Percentiles rank a stretch among this genome's conserved stretches.
phyloP scores from a whole-genome alignment of 2,888 invertebrate species.

The Ennomos erosarius region DNA sequence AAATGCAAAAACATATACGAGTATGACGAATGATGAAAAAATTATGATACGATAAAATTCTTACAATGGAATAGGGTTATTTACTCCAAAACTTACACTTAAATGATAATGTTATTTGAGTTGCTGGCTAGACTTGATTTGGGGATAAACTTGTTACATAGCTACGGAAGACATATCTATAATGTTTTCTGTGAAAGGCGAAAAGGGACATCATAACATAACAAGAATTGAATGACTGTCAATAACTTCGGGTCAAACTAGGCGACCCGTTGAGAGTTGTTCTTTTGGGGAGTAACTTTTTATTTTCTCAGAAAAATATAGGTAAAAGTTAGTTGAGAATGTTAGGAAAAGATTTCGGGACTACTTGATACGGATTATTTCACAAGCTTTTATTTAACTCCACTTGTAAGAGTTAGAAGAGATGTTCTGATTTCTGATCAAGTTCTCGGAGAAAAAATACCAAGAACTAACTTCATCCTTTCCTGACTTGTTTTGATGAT shows the following conservation, averaged over 20 bases:
- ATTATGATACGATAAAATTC: no score
- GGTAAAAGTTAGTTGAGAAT: slow-evolving; percentile 33
- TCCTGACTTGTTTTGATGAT: neutral
- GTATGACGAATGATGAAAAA: no score
- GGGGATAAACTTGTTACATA: slow-evolving; percentile 17
- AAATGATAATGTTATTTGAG: slow-evolving; percentile 1
- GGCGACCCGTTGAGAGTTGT: slow-evolving; percentile 37
- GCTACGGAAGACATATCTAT: slow-evolving; percentile 12
- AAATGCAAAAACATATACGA: neutral
- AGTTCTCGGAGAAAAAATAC: no score
- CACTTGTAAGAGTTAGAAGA: no score
- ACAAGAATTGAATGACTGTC: slow-evolving; percentile 37
- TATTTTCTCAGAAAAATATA: slow-evolving; percentile 29
- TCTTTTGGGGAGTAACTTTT: slow-evolving; percentile 26
- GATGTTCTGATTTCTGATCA: no score
- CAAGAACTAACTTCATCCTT: no score
- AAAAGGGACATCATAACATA: slow-evolving; percentile 36
- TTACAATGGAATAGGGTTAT: neutral
- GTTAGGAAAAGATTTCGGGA: slow-evolving; percentile 29
- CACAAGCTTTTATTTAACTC: neutral
- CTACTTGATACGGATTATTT: slow-evolving; percentile 13
- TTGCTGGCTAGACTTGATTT: slow-evolving; percentile 6
- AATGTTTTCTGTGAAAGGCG: slow-evolving; percentile 26
- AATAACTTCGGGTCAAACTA: slow-evolving; percentile 39
- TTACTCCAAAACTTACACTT: neutral